These are phyloP conservation scores for Leucozona laternaria DNA, from an alignment of 2,888 invertebrate species.

Conservation along the genomic window DNA sequence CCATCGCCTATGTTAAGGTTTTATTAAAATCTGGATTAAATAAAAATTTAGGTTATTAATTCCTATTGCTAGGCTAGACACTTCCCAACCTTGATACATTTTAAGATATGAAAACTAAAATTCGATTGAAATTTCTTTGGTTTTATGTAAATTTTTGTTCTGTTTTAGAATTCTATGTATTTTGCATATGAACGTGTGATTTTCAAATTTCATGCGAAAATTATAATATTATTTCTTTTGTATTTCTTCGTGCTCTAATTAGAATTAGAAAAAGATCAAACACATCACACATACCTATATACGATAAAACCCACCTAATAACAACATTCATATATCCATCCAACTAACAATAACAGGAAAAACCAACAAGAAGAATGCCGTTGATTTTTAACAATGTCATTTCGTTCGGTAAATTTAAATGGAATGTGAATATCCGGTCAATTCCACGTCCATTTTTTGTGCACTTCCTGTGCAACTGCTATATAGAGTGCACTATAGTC, in stretches of 20 bases:
- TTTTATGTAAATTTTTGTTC: neutral
- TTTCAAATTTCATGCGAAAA: neutral
- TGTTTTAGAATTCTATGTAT: neutral
- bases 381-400: constrained; percentile 48
- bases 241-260: constrained; percentile 6
- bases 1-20: no score
- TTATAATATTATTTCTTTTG: neutral
- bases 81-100: neutral
- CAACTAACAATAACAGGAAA: constrained; percentile 42
- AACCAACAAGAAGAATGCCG: constrained; percentile 47
- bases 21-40: no score
- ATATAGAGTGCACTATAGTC: constrained; percentile 48
- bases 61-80: neutral
- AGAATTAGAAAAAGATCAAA: constrained; percentile 9
- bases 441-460: constrained; percentile 45
- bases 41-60: no score
- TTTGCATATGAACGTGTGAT: neutral
- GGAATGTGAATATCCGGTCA: constrained; percentile 70
- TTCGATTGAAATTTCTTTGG: neutral
- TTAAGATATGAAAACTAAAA: neutral
- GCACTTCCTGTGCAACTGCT: constrained; percentile 66
- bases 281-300: neutral
- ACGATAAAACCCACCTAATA: neutral
- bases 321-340: neutral
- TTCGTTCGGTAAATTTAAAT: constrained; percentile 52